Percentiles rank a stretch among this genome's conserved stretches.
Evolutionary conservation across 2,113 vertebrate genomes (phyloP).

Genomic region (Syngnathus scovelli): DNA sequence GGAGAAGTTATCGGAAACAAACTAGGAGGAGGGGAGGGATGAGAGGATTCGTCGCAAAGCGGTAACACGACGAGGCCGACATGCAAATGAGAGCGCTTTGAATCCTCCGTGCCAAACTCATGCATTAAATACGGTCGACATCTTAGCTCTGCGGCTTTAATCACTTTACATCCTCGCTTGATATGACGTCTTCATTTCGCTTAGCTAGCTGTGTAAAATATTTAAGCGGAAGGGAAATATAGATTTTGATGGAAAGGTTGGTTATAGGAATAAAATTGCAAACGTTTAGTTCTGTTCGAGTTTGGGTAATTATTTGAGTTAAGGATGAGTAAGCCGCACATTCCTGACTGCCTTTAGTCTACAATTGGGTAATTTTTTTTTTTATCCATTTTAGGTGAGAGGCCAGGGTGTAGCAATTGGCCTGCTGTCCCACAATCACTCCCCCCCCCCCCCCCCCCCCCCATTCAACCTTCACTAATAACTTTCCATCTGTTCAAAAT

Average conservation of each 20-base stretch:
- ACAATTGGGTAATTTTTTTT: not conserved
- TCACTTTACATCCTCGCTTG: constrained; percentile 36
- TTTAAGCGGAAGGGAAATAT: constrained; percentile 17
- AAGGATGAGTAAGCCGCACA: not conserved
- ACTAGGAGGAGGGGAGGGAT: not conserved
- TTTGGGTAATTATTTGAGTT: not conserved
- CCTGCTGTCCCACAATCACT: constrained; percentile 25
- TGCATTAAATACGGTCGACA: constrained; percentile 48
- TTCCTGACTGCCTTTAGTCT: not conserved
- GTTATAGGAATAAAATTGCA: not conserved
- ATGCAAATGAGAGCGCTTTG: constrained; percentile 12
- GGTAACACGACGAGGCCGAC: not conserved
- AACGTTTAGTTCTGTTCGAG: not conserved
- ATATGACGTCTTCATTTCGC: constrained; percentile 41
- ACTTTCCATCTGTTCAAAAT: constrained; percentile 51
- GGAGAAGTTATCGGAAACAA: not conserved
- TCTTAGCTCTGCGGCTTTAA: constrained; percentile 37
- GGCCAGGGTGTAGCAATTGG: constrained; percentile 30
- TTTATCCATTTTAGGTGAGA: constrained; percentile 25
- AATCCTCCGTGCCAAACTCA: constrained; percentile 22
- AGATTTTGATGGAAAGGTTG: not conserved
- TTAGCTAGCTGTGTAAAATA: constrained; percentile 20
- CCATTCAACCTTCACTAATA: constrained; percentile 53
- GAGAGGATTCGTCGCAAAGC: not conserved
- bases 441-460: constrained; percentile 18